Conservation (phyloP, 1,140 invertebrate genomes). For the Oryzaephilus surinamensis region DNA sequence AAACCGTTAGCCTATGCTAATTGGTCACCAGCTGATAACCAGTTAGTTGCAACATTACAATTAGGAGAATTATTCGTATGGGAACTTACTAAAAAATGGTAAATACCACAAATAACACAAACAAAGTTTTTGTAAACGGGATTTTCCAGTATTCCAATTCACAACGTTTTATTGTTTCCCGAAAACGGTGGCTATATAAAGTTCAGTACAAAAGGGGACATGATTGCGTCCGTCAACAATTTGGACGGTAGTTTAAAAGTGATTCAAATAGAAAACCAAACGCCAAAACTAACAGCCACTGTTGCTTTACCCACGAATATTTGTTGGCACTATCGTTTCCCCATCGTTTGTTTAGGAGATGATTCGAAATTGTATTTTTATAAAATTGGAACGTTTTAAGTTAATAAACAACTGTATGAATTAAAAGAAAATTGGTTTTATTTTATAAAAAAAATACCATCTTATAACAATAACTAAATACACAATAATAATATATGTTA, state of each 20-base stretch:
- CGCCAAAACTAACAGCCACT: slow-evolving; percentile 40
- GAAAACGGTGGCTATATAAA: slow-evolving; percentile 46
- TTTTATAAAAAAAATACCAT: background rate
- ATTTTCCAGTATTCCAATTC: slow-evolving; percentile 41
- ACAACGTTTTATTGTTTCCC: slow-evolving; percentile 43
- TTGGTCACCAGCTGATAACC: slow-evolving; percentile 53
- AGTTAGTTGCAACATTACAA: slow-evolving; percentile 49
- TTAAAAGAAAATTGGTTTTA: slow-evolving; percentile 1
- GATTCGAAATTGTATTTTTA: slow-evolving; percentile 52
- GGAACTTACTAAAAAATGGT: slow-evolving; percentile 51
- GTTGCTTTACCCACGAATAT: slow-evolving; percentile 46
- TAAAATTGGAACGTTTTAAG: slow-evolving; percentile 47
- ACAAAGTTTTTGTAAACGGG: background rate
- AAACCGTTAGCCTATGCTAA: slow-evolving; percentile 54
- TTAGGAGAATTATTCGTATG: slow-evolving; percentile 52
- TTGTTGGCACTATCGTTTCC: slow-evolving; percentile 51
- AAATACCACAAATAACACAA: slow-evolving; percentile 11
- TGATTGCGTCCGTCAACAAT: slow-evolving; percentile 48
- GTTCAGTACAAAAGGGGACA: slow-evolving; percentile 44
- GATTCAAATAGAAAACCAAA: slow-evolving; percentile 44
- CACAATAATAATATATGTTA: no score
- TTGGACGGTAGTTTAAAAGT: slow-evolving; percentile 50
- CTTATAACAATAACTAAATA: no score
- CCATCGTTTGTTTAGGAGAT: slow-evolving; percentile 49
- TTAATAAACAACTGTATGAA: slow-evolving; percentile 2